Conservation (phyloP, 1,140 invertebrate species). For the Lepidurus packardi region DNA sequence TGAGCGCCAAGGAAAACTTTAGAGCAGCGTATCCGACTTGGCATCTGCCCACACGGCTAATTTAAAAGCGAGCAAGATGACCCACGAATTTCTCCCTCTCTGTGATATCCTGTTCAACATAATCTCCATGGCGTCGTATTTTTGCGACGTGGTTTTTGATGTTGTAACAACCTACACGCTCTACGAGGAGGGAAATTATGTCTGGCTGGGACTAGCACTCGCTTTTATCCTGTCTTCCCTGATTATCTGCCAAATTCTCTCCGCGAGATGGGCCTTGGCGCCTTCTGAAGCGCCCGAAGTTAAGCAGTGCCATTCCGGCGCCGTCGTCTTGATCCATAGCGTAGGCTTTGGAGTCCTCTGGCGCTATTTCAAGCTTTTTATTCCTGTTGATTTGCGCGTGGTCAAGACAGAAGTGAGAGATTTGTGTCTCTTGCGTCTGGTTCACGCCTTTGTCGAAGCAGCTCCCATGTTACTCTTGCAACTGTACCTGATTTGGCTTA, state of each 20-base stretch:
- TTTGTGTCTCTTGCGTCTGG: slow-evolving; percentile 68
- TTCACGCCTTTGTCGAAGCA: slow-evolving; percentile 80
- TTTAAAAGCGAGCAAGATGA: slow-evolving; percentile 33
- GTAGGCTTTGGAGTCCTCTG: slow-evolving; percentile 77
- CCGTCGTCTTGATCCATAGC: slow-evolving; percentile 58
- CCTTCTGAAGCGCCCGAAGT: slow-evolving; percentile 46
- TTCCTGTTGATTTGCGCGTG: slow-evolving; percentile 72
- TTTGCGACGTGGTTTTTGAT: slow-evolving; percentile 85
- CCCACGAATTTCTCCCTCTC: slow-evolving; percentile 68
- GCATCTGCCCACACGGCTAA: neutral
- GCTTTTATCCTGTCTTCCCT: slow-evolving; percentile 61
- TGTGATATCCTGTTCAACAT: slow-evolving; percentile 87
- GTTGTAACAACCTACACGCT: slow-evolving; percentile 75
- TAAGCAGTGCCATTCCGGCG: slow-evolving; percentile 30
- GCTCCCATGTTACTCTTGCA: slow-evolving; percentile 80
- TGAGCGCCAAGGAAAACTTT: neutral
- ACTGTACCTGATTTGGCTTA: slow-evolving; percentile 58
- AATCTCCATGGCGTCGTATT: slow-evolving; percentile 81
- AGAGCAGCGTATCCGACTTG: neutral
- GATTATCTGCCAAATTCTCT: slow-evolving; percentile 63
- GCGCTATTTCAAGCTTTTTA: slow-evolving; percentile 80
- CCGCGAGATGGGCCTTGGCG: slow-evolving; percentile 48
- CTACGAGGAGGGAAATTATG: slow-evolving; percentile 56
- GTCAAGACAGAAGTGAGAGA: slow-evolving; percentile 78
- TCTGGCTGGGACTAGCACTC: slow-evolving; percentile 58